These are phyloP conservation scores for Helicoverpa zea DNA, from an alignment of 1,140 invertebrate species.

Conservation along the genomic window DNA sequence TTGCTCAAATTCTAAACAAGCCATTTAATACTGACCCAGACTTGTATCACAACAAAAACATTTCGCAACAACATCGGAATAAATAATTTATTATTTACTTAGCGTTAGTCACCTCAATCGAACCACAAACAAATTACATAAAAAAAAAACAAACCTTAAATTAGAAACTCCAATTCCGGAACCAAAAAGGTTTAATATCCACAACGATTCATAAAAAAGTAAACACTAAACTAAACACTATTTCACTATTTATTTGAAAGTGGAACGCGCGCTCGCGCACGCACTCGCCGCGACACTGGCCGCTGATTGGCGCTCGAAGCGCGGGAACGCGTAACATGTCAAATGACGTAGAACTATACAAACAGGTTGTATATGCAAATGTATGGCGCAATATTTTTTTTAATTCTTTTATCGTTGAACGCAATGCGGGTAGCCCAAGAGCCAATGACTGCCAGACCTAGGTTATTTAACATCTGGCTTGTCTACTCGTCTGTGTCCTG, in stretches of 20 bases:
- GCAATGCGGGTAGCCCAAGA: constrained; percentile 33
- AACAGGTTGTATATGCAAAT: constrained; percentile 66
- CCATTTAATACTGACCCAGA: constrained; percentile 28
- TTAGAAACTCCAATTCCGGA: constrained; percentile 25
- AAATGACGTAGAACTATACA: constrained; percentile 38
- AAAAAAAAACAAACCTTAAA: constrained; percentile 62
- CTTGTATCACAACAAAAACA: constrained; percentile 54
- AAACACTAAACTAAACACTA: constrained; percentile 48
- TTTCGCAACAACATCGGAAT: constrained; percentile 62
- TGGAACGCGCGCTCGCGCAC: constrained; percentile 64
- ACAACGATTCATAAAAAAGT: constrained; percentile 53
- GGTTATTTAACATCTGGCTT: no score
- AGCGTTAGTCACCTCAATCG: constrained; percentile 60
- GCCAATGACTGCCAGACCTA: no score
- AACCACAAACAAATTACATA: constrained; percentile 47
- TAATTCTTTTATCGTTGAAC: constrained; percentile 54
- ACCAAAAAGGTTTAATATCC: constrained; percentile 32
- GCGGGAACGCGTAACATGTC: constrained; percentile 70
- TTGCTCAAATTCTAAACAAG: not conserved
- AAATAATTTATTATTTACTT: constrained; percentile 61
- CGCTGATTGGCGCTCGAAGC: constrained; percentile 66
- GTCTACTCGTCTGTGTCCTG: no score
- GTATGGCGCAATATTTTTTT: constrained; percentile 54
- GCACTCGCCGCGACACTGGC: constrained; percentile 67
- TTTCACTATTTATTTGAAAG: constrained; percentile 49